These are phyloP conservation scores for Diadegma fenestrale DNA, from an alignment of 2,888 invertebrate species.

Conservation along the genomic window DNA sequence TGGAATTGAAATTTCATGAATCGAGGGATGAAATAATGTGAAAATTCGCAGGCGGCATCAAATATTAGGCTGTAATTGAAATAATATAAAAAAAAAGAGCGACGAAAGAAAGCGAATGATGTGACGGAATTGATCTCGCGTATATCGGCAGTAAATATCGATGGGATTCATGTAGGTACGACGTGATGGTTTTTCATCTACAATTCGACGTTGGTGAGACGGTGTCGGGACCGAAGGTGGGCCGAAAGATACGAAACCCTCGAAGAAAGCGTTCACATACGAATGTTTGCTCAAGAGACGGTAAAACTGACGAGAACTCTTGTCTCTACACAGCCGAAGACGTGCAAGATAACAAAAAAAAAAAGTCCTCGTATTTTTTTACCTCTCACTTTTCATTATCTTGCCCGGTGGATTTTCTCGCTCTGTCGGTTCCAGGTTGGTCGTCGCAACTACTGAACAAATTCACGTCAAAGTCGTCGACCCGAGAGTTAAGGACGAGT, in stretches of 20 bases:
- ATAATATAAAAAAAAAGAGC: conserved; percentile 14
- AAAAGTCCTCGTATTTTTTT: conserved; percentile 11
- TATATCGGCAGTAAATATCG: conserved; percentile 15
- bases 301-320: conserved; percentile 46
- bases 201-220: not conserved
- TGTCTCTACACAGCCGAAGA: not conserved
- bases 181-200: conserved; percentile 33
- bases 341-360: conserved; percentile 50
- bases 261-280: conserved; percentile 16
- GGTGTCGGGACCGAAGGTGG: conserved; percentile 5
- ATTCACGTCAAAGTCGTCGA: conserved; percentile 53
- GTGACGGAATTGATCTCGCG: not conserved
- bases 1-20: not conserved
- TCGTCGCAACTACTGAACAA: conserved; percentile 20
- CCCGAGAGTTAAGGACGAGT: conserved; percentile 5
- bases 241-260: conserved; percentile 25
- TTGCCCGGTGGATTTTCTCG: conserved; percentile 27
- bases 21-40: not conserved
- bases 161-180: conserved; percentile 26
- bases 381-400: conserved; percentile 34
- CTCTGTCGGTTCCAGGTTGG: not conserved
- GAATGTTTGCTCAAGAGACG: conserved; percentile 53
- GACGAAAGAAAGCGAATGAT: not conserved
- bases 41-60: not conserved
- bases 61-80: not conserved